These are phyloP conservation scores for Apodemus sylvaticus DNA, from an alignment of 2,113 vertebrate species.

Conservation along the genomic window DNA sequence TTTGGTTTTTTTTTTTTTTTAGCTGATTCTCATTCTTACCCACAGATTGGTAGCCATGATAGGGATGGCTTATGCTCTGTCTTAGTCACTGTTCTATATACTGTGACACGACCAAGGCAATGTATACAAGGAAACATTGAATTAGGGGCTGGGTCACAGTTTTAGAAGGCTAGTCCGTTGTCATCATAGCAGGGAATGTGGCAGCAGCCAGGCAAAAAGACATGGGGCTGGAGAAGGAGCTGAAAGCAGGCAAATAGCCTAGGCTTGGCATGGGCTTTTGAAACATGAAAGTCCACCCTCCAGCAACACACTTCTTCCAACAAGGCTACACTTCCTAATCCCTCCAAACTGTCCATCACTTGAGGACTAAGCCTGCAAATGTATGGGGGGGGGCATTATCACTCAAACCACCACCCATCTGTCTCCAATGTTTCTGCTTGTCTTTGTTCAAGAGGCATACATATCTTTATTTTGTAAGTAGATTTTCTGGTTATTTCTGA, in stretches of 20 bases:
- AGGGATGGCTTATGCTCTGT: not conserved
- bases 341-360: not conserved
- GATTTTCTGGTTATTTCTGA: not conserved
- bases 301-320: not conserved
- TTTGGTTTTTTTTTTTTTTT: too few relatives aligned
- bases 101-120: not conserved
- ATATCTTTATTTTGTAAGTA: constrained; percentile 33
- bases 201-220: not conserved
- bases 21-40: not conserved
- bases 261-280: not conserved
- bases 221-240: not conserved
- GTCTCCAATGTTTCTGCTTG: not conserved
- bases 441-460: not conserved
- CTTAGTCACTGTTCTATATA: not conserved
- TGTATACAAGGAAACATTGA: not conserved
- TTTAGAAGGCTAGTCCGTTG: not conserved
- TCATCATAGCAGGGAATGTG: not conserved
- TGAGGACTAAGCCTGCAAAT: not conserved
- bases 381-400: not conserved
- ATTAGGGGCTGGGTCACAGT: not conserved
- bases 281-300: not conserved
- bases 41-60: not conserved
- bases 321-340: not conserved
- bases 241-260: not conserved
- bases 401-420: not conserved